A percentile compares a stretch with the other conserved stretches of the same genome.
These are phyloP conservation scores for Amblyopsis rosae DNA, from an alignment of 2,113 vertebrate genomes.

Conservation along the genomic window DNA sequence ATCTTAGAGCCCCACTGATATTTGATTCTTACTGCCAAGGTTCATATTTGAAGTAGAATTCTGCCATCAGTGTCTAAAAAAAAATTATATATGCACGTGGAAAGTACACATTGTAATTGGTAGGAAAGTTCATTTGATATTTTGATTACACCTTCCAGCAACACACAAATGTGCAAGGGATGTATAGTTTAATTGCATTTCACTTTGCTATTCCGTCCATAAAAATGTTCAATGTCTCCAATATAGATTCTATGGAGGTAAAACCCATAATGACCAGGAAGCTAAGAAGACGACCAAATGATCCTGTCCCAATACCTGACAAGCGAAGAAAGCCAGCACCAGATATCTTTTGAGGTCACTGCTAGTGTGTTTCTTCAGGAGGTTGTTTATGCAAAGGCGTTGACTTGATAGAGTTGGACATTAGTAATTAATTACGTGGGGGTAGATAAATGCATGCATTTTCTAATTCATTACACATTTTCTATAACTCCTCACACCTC, in stretches of 20 bases:
- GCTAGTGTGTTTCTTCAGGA: neutral
- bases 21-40: no score
- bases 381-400: neutral
- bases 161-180: no score
- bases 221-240: neutral
- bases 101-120: no score
- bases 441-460: no score
- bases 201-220: neutral
- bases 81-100: neutral
- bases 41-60: neutral
- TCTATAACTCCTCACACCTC: conserved; percentile 88
- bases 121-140: no score
- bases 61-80: neutral
- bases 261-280: conserved; percentile 98
- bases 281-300: conserved; percentile 90
- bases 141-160: no score
- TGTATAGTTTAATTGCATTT: neutral
- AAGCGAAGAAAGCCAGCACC: conserved; percentile 96
- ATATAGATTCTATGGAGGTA: conserved; percentile 96
- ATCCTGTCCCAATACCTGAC: conserved; percentile 97
- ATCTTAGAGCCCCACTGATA: neutral
- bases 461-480: neutral
- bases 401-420: neutral
- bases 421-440: no score
- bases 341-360: conserved; percentile 86